phyloP scores from a whole-genome alignment of 2,888 invertebrate genomes.

The Aspidapion aeneum region DNA sequence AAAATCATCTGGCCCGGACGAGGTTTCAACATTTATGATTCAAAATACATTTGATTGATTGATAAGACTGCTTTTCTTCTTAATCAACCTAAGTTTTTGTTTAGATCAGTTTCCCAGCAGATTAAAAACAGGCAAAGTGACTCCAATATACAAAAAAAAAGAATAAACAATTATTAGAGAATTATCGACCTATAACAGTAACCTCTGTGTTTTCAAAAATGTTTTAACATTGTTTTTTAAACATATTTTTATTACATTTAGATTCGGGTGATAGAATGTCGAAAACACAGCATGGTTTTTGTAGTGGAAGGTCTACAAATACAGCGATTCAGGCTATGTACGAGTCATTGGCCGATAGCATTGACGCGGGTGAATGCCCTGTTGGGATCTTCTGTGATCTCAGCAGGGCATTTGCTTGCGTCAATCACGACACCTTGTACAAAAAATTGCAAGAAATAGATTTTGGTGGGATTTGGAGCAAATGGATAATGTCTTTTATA shows the following conservation, averaged over 20 bases:
- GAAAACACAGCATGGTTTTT: constrained; percentile 11
- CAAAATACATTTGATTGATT: not conserved
- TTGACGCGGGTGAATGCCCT: constrained; percentile 17
- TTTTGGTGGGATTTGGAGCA: not conserved
- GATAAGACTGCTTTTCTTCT: not conserved
- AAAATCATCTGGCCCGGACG: constrained; percentile 8
- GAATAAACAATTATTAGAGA: constrained; percentile 2
- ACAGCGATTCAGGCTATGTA: constrained; percentile 8
- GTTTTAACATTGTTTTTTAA: constrained; percentile 11
- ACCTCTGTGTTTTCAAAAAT: constrained; percentile 13
- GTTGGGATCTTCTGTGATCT: not conserved
- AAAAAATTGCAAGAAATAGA: not conserved
- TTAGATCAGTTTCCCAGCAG: constrained; percentile 1
- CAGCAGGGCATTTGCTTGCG: constrained; percentile 13
- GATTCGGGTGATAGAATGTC: constrained; percentile 3
- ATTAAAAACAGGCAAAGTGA: constrained; percentile 15
- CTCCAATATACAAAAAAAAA: constrained; percentile 10
- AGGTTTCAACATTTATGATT: constrained; percentile 8
- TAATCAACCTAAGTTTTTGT: constrained; percentile 10
- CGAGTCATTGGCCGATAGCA: constrained; percentile 3
- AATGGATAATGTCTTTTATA: not conserved
- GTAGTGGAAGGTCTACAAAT: constrained; percentile 9
- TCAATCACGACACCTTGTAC: constrained; percentile 7
- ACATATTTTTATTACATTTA: constrained; percentile 2
- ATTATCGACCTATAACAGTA: constrained; percentile 16